phyloP scores from a whole-genome alignment of 2,113 vertebrate species.

The Ceuthmochares aereus region DNA sequence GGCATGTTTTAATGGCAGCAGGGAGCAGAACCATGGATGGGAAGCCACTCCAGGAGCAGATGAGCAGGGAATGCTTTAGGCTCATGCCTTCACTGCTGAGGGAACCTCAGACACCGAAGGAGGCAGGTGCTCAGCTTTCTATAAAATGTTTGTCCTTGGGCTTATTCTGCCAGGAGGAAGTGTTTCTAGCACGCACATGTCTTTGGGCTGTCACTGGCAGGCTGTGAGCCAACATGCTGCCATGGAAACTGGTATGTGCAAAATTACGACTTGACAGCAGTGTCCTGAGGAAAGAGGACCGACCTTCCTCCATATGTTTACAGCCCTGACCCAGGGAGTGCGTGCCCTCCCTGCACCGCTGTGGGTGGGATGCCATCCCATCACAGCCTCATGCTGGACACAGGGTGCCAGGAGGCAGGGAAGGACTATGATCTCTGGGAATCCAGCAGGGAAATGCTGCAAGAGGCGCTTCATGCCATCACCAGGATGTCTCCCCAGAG shows the following conservation, averaged over 20 bases:
- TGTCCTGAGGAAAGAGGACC: background rate
- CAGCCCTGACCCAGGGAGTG: background rate
- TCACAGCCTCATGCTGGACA: background rate
- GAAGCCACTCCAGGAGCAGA: background rate
- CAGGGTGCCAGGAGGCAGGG: background rate
- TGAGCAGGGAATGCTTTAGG: background rate
- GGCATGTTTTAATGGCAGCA: background rate
- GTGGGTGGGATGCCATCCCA: background rate
- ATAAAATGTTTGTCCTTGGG: background rate
- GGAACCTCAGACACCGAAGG: background rate
- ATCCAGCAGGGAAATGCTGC: background rate
- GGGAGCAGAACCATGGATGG: background rate
- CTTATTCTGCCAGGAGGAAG: conserved; percentile 35
- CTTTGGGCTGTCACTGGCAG: background rate
- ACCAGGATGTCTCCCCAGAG: background rate
- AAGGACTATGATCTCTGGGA: background rate
- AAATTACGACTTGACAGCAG: conserved; percentile 1
- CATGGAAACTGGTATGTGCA: conserved; percentile 23
- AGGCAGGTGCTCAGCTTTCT: background rate
- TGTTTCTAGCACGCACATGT: background rate
- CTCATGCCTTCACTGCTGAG: background rate
- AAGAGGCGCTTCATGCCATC: background rate
- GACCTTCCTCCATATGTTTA: background rate
- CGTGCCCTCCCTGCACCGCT: fast-evolving
- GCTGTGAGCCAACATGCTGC: background rate